A percentile compares a stretch with the other conserved stretches of the same genome.
phyloP scores from a whole-genome alignment of 2,888 invertebrate species.

The Micropterix aruncella region DNA sequence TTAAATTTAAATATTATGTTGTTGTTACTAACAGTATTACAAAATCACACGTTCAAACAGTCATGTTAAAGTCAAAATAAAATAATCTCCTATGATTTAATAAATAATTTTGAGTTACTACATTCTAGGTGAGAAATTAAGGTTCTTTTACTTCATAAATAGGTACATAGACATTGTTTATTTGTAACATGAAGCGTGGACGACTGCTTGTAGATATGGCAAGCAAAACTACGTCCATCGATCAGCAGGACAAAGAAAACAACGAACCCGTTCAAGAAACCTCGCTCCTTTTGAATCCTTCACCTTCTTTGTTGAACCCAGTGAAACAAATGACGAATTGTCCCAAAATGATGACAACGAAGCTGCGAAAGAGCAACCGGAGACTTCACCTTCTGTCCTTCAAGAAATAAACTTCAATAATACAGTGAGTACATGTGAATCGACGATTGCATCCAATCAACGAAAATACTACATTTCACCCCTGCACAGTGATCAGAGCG shows the following conservation, averaged over 20 bases:
- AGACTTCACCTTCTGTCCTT: background rate
- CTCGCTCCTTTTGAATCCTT: no score
- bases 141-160: constrained; percentile 4
- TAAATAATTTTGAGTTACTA: constrained; percentile 6
- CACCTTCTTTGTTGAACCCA: background rate
- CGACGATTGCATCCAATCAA: constrained; percentile 11
- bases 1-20: no score
- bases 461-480: constrained; percentile 10
- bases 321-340: constrained; percentile 1
- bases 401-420: constrained; percentile 1
- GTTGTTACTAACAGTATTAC: no score
- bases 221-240: constrained; percentile 6
- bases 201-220: constrained; percentile 8
- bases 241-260: constrained; percentile 6
- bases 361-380: constrained; percentile 1
- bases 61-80: no score
- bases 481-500: constrained; percentile 8
- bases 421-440: no score
- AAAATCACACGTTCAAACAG: no score
- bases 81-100: constrained; percentile 3
- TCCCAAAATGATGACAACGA: constrained; percentile 1
- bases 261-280: background rate
- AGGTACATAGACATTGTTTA: constrained; percentile 7
- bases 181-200: constrained; percentile 7
- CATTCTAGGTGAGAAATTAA: constrained; percentile 5